A percentile compares a stretch with the other conserved stretches of the same genome.
Conservation (phyloP, 2,888 invertebrate genomes). For the Lasioglossum pauxillum region DNA sequence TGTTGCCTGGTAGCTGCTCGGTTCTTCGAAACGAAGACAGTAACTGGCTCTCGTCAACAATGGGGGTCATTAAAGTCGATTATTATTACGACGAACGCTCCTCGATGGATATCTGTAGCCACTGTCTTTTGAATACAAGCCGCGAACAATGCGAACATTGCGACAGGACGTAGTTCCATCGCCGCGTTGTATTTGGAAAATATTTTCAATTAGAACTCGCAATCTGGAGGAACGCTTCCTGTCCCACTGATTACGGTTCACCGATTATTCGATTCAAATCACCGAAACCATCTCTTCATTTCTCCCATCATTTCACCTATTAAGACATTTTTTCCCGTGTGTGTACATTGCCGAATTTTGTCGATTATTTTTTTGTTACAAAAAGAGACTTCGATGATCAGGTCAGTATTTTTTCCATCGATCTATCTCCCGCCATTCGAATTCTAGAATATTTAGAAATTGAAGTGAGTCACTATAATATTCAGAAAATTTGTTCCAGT, state of each 20-base stretch:
- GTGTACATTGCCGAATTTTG: neutral
- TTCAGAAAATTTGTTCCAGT: too few species aligned
- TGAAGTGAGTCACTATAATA: too few species aligned
- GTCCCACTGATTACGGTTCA: slow-evolving; percentile 14
- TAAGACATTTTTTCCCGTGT: neutral
- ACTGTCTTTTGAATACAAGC: slow-evolving; percentile 10
- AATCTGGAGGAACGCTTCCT: slow-evolving; percentile 37
- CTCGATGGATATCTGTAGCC: neutral
- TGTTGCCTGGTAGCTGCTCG: neutral
- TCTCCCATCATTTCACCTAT: neutral
- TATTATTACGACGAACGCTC: slow-evolving; percentile 21
- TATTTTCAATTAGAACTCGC: slow-evolving; percentile 23
- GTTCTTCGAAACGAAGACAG: neutral
- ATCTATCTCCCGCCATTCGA: fast-evolving
- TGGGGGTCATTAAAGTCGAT: slow-evolving; percentile 15
- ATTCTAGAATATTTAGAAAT: too few species aligned
- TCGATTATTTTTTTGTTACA: fast-evolving
- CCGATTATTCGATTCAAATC: slow-evolving; percentile 24
- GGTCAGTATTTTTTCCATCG: neutral
- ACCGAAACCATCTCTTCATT: slow-evolving; percentile 6
- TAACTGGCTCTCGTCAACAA: slow-evolving; percentile 10
- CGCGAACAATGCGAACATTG: slow-evolving; percentile 12
- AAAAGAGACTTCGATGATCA: neutral
- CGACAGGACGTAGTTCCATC: neutral
- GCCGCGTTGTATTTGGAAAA: slow-evolving; percentile 3